Conservation (phyloP, 2,888 invertebrate species). For the Campaea margaritaria region DNA sequence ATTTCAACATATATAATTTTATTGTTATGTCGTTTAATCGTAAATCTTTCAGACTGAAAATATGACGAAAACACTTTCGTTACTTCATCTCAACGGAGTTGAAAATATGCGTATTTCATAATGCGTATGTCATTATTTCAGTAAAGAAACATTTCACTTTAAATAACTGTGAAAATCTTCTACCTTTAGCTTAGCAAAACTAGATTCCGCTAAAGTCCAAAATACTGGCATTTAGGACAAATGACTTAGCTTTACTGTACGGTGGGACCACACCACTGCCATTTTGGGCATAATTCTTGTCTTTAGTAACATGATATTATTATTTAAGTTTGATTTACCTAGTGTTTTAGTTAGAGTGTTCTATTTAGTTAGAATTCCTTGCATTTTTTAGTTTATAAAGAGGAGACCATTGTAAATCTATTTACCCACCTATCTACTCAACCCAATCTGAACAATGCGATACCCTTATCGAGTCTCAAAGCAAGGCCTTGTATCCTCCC, state of each 20-base stretch:
- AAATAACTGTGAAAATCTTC: not conserved
- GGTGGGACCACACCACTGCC: no score
- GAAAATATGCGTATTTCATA: not conserved
- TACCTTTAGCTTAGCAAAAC: not conserved
- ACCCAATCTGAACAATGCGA: slow-evolving; percentile 51
- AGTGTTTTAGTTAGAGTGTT: no score
- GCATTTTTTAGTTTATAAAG: slow-evolving; percentile 3
- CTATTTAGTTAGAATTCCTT: no score
- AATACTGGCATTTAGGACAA: no score
- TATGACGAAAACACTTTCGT: not conserved
- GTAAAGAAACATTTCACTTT: no score
- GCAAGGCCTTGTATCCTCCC: slow-evolving; percentile 35
- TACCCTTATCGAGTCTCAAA: slow-evolving; percentile 48
- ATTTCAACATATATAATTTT: slow-evolving; percentile 3
- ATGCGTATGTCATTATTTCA: not conserved
- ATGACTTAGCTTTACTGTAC: no score
- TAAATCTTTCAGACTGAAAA: slow-evolving; percentile 1
- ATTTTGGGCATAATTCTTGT: no score
- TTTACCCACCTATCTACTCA: slow-evolving; percentile 43
- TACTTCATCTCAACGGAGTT: not conserved
- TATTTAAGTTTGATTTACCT: no score
- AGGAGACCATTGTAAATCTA: slow-evolving; percentile 43
- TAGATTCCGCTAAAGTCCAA: no score
- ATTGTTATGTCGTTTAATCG: slow-evolving; percentile 1
- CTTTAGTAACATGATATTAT: no score